Base-by-base conservation (phyloP, 2,113 vertebrate genomes). In the Melozone crissalis region DNA sequence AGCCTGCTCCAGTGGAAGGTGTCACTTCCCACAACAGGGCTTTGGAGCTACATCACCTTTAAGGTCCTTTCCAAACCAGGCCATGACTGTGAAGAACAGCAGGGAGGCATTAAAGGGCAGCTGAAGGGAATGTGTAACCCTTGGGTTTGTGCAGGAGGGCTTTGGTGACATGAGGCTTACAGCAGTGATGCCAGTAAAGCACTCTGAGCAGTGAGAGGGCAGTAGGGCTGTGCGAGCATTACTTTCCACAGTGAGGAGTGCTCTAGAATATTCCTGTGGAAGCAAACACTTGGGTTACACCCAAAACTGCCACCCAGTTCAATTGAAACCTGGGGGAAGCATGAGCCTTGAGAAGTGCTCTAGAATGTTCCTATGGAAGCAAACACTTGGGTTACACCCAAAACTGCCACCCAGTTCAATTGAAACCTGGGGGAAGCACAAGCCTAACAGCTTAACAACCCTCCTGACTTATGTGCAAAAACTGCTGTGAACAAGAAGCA, bases 251-350 rank as follows among this genome's bases (percentile, higher is more conserved):
- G 51, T 5, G 28, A 72, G 61, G 58, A 69, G 55, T 23, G 33
- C 67, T 67, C 9, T 24, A 51, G 47, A 26, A 33, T 27, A 28
- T 30, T 65, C 33, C 54, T 61, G 2, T 4, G 9, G 87, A 72
- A 89, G 43, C 43, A 82, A 43, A 65, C 24, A 7, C 39, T 77
- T 23, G 16, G 5, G 11, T 47, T 33, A 28, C 18, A 47, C 23
- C 26, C 7, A 2, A 72, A 78, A 41, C 55, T 49, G 27, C 26
- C 54, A 13, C 4, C 4, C 4, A 3, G 26, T 18, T 1, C 1
- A 23, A 5, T 15, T 1, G 2, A 82, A 76, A 33, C 19, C 62
- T 72, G 33, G 12, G 54, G 55, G 22, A 73, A 84, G 55, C 27
- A 19, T 1, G 1, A 82, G 15, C 30, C 47, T 15, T 39, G 39